Base-by-base conservation (phyloP, 2,888 invertebrate genomes). In the Apoderus coryli region DNA sequence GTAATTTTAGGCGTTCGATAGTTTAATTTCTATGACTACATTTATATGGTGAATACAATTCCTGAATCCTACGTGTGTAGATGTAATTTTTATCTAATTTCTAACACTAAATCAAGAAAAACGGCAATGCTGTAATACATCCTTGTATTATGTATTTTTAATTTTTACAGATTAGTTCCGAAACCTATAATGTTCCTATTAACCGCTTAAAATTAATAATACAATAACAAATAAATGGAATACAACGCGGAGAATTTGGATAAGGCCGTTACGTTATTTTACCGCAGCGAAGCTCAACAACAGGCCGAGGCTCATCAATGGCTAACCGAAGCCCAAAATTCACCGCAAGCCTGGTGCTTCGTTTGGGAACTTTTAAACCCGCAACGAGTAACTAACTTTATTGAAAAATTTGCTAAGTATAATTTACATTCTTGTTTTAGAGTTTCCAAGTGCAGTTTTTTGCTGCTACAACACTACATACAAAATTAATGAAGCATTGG, bases 391-490 rank as follows among this genome's bases (percentile, higher is more conserved):
- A 46, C 22, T 28, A 25, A 24, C n/a, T n/a, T 22, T 22, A 25
- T 25, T 28, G 19, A 22, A 10, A n/a, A n/a, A 7, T 6, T 19
- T 19, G n/a, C 19, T 7, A 19, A 6, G 6, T 19, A 7, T 19
- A 7, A n/a, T 19, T 19, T 7, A 6, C 19, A n/a, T 19, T 7
- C n/a, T 16, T 15, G 10, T 63, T 65, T 25, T 54, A 88, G 86
- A 67, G 72, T 32, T 75, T 77, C 40, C 90, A 90, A 63, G 80
- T 89, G 16, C 90, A 92, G 57, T 92, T 88, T 60, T 93, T 86
- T 65, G 92, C 82, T 32, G 92, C 92, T 3, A 82, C 82, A 27
- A 88, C 88, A 14, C 58, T 93, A 12, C 84, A 92, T 48, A 74
- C 78, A 1, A 93, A 93, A 57, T 70, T 93, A 29, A 71, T 84